Conservation (phyloP, 2,888 invertebrate species). For the Psococerastis gibbosa region DNA sequence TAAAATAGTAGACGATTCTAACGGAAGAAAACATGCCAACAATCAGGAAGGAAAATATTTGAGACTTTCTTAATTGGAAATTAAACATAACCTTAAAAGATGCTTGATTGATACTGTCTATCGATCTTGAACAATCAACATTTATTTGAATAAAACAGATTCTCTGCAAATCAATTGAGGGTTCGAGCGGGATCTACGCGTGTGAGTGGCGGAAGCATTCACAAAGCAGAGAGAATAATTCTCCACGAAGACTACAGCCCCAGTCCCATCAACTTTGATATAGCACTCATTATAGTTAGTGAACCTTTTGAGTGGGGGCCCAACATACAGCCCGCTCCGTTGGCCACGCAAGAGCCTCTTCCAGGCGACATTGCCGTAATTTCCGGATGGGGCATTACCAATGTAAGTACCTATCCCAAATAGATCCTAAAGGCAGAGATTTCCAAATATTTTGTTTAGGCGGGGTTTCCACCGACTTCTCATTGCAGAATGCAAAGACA, state of each 20-base stretch:
- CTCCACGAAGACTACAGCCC: constrained; percentile 33
- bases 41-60: too few relatives aligned
- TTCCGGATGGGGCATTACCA: constrained; percentile 15
- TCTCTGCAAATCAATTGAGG: background rate
- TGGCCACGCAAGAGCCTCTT: background rate
- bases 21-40: too few relatives aligned
- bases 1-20: too few relatives aligned
- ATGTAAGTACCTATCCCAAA: background rate
- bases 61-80: too few relatives aligned
- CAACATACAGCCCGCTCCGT: constrained; percentile 25
- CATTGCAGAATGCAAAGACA: too few relatives aligned
- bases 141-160: too few relatives aligned
- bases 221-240: constrained; percentile 29
- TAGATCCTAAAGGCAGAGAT: too few relatives aligned
- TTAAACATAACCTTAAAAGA: too few relatives aligned
- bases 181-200: constrained; percentile 12
- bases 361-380: constrained; percentile 17
- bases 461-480: too few relatives aligned
- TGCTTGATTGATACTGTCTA: too few relatives aligned
- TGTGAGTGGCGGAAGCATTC: constrained; percentile 29
- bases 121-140: too few relatives aligned
- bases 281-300: constrained; percentile 34
- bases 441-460: too few relatives aligned
- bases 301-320: constrained; percentile 30
- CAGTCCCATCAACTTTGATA: constrained; percentile 35